These are phyloP conservation scores for Andricus quercusramuli DNA, from an alignment of 2,888 invertebrate species.

Conservation along the genomic window DNA sequence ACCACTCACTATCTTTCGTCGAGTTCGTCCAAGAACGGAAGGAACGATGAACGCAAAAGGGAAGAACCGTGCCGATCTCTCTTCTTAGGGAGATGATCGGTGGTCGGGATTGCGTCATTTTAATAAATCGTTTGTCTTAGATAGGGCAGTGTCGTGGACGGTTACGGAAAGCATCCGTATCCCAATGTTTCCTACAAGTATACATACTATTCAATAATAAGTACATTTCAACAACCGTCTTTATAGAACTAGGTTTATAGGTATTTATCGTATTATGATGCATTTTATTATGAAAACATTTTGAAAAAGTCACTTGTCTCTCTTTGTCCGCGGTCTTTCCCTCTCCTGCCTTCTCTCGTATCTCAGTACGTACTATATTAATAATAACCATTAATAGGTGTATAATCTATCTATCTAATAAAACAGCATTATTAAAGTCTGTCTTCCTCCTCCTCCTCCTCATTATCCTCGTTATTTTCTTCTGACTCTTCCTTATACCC, in stretches of 20 bases:
- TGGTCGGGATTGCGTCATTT: conserved; percentile 2
- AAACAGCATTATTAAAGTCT: conserved; percentile 77
- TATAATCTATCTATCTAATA: conserved; percentile 71
- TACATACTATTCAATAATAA: conserved; percentile 75
- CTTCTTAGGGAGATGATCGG: not conserved
- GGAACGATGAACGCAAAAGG: conserved; percentile 6
- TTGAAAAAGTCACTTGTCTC: conserved; percentile 62
- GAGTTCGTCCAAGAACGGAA: conserved; percentile 18
- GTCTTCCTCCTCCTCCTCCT: conserved; percentile 89
- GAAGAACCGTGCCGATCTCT: not conserved
- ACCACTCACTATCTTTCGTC: conserved; percentile 38
- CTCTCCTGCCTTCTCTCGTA: conserved; percentile 31
- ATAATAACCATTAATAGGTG: conserved; percentile 73
- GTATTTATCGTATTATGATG: conserved; percentile 64
- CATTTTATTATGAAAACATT: conserved; percentile 67
- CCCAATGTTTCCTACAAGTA: conserved; percentile 76
- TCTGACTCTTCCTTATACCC: conserved; percentile 95
- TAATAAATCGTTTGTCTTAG: conserved; percentile 60
- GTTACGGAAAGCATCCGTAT: conserved; percentile 76
- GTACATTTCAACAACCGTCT: conserved; percentile 76
- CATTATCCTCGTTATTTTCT: conserved; percentile 90
- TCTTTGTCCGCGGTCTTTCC: conserved; percentile 36
- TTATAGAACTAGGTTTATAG: conserved; percentile 73
- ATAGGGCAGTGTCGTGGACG: conserved; percentile 77
- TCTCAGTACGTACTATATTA: conserved; percentile 62